These are phyloP conservation scores for Leucoma salicis DNA, from an alignment of 2,888 invertebrate species.

Conservation along the genomic window DNA sequence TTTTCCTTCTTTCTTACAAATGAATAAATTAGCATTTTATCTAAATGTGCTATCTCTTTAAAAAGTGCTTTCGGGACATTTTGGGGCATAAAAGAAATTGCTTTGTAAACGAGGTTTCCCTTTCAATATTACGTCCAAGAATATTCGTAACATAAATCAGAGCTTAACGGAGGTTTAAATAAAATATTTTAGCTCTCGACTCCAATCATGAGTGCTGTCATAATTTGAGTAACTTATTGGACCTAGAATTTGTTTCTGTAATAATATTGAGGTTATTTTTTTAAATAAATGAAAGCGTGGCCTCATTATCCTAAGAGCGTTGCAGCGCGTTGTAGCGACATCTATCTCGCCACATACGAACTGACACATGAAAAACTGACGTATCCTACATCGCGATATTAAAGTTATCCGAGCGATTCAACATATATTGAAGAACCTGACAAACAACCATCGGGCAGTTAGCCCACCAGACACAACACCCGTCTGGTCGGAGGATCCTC, in stretches of 20 bases:
- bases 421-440: no score
- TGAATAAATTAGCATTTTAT: conserved; percentile 79
- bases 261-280: background rate
- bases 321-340: no score
- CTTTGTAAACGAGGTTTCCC: conserved; percentile 31
- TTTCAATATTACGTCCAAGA: conserved; percentile 35
- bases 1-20: conserved; percentile 66
- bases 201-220: conserved; percentile 9
- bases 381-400: no score
- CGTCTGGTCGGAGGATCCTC: no score
- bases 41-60: conserved; percentile 72
- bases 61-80: conserved; percentile 62
- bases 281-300: background rate
- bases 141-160: conserved; percentile 38
- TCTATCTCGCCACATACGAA: no score
- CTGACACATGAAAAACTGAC: no score
- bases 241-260: conserved; percentile 4
- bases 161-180: conserved; percentile 16
- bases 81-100: conserved; percentile 50
- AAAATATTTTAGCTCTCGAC: conserved; percentile 12
- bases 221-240: conserved; percentile 19
- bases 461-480: no score
- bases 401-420: no score
- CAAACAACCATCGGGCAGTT: no score
- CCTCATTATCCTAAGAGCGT: no score